Evolutionary conservation across 1,140 invertebrate genomes (phyloP).

Genomic region (Halotydeus destructor): DNA sequence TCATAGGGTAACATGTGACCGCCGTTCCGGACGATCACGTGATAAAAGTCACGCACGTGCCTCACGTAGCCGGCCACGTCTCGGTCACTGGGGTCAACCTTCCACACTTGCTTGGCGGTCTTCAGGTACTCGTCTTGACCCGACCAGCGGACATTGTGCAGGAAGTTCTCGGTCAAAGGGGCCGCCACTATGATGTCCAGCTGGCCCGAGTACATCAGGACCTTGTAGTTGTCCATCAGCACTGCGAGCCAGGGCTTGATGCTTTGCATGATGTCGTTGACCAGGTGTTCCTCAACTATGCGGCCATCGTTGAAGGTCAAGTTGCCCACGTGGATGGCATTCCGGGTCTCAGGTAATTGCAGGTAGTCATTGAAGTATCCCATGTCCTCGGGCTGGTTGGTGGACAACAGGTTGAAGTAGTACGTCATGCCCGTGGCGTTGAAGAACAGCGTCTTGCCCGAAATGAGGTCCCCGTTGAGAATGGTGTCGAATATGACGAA

Average conservation of each 20-base stretch:
- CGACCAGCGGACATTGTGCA: conserved; percentile 40
- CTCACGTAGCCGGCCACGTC: conserved; percentile 56
- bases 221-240: conserved; percentile 29
- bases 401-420: conserved; percentile 55
- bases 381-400: conserved; percentile 27
- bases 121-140: conserved; percentile 38
- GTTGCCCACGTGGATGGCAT: conserved; percentile 59
- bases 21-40: conserved; percentile 55
- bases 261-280: conserved; percentile 57
- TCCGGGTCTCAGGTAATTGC: conserved; percentile 32
- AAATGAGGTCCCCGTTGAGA: conserved; percentile 38
- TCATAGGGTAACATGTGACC: conserved; percentile 64
- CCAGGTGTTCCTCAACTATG: conserved; percentile 40
- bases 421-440: conserved; percentile 53
- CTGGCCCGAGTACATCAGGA: conserved; percentile 46
- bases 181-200: conserved; percentile 64
- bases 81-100: conserved; percentile 29
- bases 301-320: conserved; percentile 35
- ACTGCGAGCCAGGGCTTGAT: conserved; percentile 48
- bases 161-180: conserved; percentile 46
- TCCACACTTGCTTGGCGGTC: conserved; percentile 41
- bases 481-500: conserved; percentile 32
- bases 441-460: conserved; percentile 33
- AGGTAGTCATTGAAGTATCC: conserved; percentile 26
- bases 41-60: conserved; percentile 43